Evolutionary conservation across 2,888 invertebrate species (phyloP).

Genomic region (Syrista parreyssii): DNA sequence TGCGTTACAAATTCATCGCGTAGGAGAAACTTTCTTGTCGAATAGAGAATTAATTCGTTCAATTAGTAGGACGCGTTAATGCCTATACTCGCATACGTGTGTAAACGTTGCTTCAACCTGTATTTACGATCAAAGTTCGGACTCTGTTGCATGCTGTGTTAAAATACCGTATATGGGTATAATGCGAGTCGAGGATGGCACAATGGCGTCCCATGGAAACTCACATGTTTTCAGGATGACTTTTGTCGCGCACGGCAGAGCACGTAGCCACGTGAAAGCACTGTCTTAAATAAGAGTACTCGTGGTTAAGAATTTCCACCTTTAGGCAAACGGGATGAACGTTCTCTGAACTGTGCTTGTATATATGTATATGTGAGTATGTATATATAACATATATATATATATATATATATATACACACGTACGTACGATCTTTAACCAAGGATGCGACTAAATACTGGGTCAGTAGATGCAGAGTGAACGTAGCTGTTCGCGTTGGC

Average conservation of each 20-base stretch:
- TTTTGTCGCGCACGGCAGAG: neutral
- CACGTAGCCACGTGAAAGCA: neutral
- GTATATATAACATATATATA: too few relatives aligned
- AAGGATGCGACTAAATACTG: slow-evolving; percentile 23
- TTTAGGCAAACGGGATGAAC: neutral
- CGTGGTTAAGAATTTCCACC: neutral
- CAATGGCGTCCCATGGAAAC: neutral
- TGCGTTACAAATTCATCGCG: neutral
- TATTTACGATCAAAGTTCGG: neutral
- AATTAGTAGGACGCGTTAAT: neutral
- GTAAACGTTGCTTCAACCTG: neutral
- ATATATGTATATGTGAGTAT: slow-evolving; percentile 5
- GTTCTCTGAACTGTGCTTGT: slow-evolving; percentile 2
- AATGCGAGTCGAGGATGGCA: neutral
- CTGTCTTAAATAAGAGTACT: neutral
- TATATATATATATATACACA: slow-evolving; percentile 7
- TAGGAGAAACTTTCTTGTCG: neutral
- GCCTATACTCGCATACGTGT: neutral
- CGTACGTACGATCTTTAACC: neutral
- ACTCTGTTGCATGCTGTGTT: neutral
- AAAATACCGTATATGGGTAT: neutral
- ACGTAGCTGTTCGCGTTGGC: slow-evolving; percentile 18
- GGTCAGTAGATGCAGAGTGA: slow-evolving; percentile 35
- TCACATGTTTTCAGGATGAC: neutral
- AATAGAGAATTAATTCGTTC: neutral